phyloP scores from a whole-genome alignment of 2,888 invertebrate species.

The Germaria angustata region DNA sequence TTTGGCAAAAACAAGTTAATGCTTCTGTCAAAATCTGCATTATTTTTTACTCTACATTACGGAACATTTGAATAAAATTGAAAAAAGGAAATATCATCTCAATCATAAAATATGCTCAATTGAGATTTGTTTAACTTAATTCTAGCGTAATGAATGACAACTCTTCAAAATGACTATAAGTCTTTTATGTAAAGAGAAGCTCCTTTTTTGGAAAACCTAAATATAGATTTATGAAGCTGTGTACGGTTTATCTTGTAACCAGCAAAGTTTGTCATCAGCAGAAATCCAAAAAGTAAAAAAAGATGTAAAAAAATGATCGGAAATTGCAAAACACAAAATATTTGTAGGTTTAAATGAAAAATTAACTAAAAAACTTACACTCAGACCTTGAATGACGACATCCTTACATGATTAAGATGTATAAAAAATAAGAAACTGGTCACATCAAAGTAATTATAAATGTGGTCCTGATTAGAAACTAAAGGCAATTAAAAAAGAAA shows the following conservation, averaged over 20 bases:
- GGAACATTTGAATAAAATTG: neutral
- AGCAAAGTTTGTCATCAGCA: constrained; percentile 1
- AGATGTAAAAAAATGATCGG: neutral
- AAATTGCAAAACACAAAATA: constrained; percentile 4
- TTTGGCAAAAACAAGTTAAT: neutral
- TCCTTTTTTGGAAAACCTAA: neutral
- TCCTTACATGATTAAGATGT: too few species aligned
- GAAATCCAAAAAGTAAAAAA: constrained; percentile 17
- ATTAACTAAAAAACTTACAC: neutral
- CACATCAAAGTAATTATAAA: too few species aligned
- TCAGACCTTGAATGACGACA: neutral
- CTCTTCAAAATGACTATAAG: constrained; percentile 27
- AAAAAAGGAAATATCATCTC: constrained; percentile 6
- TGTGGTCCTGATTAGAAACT: too few species aligned
- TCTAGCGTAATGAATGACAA: constrained; percentile 62
- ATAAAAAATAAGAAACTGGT: too few species aligned
- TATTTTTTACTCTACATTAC: neutral
- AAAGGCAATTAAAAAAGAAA: too few species aligned
- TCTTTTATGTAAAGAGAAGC: neutral
- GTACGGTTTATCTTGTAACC: neutral
- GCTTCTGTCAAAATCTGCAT: neutral
- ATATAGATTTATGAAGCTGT: neutral
- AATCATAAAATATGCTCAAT: constrained; percentile 54
- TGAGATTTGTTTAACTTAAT: constrained; percentile 57
- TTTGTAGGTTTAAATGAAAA: constrained; percentile 1